Percentiles rank a stretch among this genome's conserved stretches.
Evolutionary conservation across 2,797 vertebrate species (phyloP).

Genomic region (Masticophis lateralis): DNA sequence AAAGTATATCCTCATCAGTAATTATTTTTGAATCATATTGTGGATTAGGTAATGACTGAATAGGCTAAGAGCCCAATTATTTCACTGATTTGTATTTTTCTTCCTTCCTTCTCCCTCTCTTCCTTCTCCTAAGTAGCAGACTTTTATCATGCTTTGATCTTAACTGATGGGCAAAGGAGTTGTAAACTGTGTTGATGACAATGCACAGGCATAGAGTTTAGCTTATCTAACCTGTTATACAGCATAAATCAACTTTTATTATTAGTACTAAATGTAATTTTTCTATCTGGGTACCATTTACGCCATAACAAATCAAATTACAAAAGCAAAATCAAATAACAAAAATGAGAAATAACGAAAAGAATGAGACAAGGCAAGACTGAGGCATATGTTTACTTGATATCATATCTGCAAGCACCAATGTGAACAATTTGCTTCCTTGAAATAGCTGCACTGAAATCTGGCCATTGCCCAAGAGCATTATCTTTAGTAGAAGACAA

Average conservation of each 20-base stretch:
- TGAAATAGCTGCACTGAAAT: neutral
- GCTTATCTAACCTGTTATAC: neutral
- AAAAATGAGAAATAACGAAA: neutral
- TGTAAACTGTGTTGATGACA: neutral
- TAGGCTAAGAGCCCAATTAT: neutral
- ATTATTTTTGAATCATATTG: neutral
- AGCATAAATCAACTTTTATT: neutral
- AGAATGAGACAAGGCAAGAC: neutral
- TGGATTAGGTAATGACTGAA: neutral
- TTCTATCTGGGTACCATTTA: neutral
- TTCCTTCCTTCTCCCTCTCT: neutral
- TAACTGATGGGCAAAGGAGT: neutral
- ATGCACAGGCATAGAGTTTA: neutral
- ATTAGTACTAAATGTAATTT: neutral
- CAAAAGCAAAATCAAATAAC: neutral
- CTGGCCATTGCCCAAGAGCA: neutral
- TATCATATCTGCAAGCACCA: neutral
- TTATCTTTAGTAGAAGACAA: neutral
- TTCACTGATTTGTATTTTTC: neutral
- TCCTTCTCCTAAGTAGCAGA: neutral
- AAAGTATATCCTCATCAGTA: neutral
- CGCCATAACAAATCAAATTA: neutral
- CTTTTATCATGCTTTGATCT: neutral
- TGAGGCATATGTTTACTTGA: neutral
- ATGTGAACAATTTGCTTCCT: neutral